Percentiles rank a stretch among this genome's conserved stretches.
phyloP scores from a whole-genome alignment of 1,140 invertebrate genomes.

The Ceratosolen solmsi region DNA sequence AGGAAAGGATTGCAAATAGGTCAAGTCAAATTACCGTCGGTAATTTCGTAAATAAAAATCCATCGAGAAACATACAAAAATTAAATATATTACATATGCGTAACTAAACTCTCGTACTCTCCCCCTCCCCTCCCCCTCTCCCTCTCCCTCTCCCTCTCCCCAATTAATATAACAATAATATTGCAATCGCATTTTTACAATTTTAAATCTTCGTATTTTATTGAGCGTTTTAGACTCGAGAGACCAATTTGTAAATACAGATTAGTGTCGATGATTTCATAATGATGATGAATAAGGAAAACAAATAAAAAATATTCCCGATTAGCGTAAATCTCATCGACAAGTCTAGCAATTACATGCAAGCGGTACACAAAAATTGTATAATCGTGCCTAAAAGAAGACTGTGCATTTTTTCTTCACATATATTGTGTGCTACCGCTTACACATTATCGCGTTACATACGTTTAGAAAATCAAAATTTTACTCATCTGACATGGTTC shows the following conservation, averaged over 20 bases:
- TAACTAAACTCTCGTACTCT: too few relatives aligned
- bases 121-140: too few relatives aligned
- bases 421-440: constrained; percentile 27
- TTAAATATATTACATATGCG: too few relatives aligned
- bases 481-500: constrained; percentile 16
- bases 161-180: neutral
- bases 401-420: constrained; percentile 30
- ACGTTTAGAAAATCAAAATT: constrained; percentile 23
- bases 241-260: constrained; percentile 42
- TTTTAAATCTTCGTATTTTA: constrained; percentile 33
- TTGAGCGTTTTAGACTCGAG: constrained; percentile 18
- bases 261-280: constrained; percentile 25
- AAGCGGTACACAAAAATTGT: constrained; percentile 27
- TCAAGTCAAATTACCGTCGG: too few relatives aligned
- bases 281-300: neutral
- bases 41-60: too few relatives aligned
- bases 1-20: too few relatives aligned
- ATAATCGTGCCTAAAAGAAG: constrained; percentile 44
- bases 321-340: constrained; percentile 43
- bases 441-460: constrained; percentile 19
- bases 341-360: neutral
- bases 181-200: constrained; percentile 16
- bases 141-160: too few relatives aligned
- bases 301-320: constrained; percentile 42
- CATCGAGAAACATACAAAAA: too few relatives aligned